These are phyloP conservation scores for Nephrotoma flavescens DNA, from an alignment of 2,888 invertebrate genomes.

Conservation along the genomic window DNA sequence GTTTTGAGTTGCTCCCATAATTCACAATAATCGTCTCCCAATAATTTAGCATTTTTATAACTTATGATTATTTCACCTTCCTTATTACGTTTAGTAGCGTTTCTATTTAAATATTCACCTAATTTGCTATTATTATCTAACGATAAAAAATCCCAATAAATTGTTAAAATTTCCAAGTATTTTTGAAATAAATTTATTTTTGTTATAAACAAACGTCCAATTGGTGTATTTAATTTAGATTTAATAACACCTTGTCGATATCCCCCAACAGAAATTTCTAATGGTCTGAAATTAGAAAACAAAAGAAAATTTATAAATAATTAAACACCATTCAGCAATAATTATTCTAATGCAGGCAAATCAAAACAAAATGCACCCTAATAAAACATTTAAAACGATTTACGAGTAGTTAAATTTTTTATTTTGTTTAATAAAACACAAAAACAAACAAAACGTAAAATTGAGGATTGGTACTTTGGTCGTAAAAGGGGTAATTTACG, in stretches of 20 bases:
- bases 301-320: slow-evolving; percentile 18
- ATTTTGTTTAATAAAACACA: background rate
- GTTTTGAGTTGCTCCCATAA: slow-evolving; percentile 35
- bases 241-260: slow-evolving; percentile 65
- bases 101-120: background rate
- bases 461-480: background rate
- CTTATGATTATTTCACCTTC: slow-evolving; percentile 11
- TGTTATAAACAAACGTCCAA: slow-evolving; percentile 36
- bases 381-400: background rate
- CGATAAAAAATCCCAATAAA: slow-evolving; percentile 18
- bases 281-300: slow-evolving; percentile 34
- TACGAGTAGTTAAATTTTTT: background rate
- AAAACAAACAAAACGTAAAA: background rate
- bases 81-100: background rate
- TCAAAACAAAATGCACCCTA: background rate
- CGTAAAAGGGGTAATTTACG: background rate
- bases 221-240: slow-evolving; percentile 33
- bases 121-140: slow-evolving; percentile 6
- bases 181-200: slow-evolving; percentile 38
- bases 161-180: slow-evolving; percentile 33
- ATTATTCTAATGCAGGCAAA: background rate
- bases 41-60: slow-evolving; percentile 20
- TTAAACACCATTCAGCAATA: background rate
- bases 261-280: slow-evolving; percentile 64
- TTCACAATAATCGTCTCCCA: slow-evolving; percentile 21